phyloP scores from a whole-genome alignment of 2,888 invertebrate species.

The Limnephilus rhombicus region DNA sequence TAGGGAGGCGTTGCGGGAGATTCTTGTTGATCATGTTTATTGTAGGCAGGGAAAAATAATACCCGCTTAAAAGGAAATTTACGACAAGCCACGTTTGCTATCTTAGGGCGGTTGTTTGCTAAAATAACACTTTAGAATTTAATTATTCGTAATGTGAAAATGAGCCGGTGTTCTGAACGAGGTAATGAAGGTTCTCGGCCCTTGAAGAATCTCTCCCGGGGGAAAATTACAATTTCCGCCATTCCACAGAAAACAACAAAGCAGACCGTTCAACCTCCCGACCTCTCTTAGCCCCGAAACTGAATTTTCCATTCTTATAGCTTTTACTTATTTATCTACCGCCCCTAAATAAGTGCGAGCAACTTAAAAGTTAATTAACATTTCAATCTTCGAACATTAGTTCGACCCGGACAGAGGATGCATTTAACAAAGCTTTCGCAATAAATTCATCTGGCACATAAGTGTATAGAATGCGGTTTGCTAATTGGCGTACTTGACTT shows the following conservation, averaged over 20 bases:
- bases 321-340: background rate
- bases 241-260: slow-evolving; percentile 10
- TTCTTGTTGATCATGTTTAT: slow-evolving; percentile 46
- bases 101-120: slow-evolving; percentile 50
- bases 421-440: no score
- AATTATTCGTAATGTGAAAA: slow-evolving; percentile 60
- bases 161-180: slow-evolving; percentile 50
- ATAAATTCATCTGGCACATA: no score
- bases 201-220: slow-evolving; percentile 37
- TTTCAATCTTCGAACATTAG: no score
- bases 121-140: slow-evolving; percentile 59
- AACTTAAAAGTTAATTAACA: background rate
- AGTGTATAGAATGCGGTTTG: no score
- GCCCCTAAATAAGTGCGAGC: background rate
- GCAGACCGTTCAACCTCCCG: background rate
- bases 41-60: slow-evolving; percentile 49
- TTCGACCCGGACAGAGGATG: no score
- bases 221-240: slow-evolving; percentile 25
- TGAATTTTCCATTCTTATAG: background rate
- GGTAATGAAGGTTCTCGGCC: background rate
- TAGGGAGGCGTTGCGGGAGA: background rate
- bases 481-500: no score
- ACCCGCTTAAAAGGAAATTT: slow-evolving; percentile 31
- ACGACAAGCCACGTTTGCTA: slow-evolving; percentile 50
- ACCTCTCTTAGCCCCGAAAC: background rate